Base-by-base conservation (phyloP, 2,797 vertebrate species). In the Chelon labrosus region DNA sequence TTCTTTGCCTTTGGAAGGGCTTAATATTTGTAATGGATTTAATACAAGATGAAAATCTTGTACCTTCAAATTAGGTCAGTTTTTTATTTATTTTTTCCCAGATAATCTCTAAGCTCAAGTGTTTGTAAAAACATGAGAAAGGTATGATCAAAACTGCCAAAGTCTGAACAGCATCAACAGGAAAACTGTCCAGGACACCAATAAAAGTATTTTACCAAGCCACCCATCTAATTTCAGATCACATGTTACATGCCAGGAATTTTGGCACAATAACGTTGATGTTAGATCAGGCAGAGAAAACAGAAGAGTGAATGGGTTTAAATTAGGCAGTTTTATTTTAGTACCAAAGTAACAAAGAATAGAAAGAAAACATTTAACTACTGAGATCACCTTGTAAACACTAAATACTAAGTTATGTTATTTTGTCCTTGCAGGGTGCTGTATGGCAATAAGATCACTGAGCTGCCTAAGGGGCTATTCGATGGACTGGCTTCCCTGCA, bases 371-470 rank as follows among this genome's bases (percentile, higher is more conserved):
- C 31, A 35, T 27, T 27, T 27, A 3, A 27, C 25, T 27, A 35
- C 31, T 35, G 31, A 35, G 31, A 35, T 35, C 31, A 31, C 37
- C 20, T 47, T 22, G 16, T 74, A n/a, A n/a, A n/a, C n/a, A n/a
- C n/a, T n/a, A 62, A 61, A 65, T 63, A 35, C 10, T 70, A 46
- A 63, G 42, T 66, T 1, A 50, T 86, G 55, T 72, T 75, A 70
- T 68, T 85, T 65, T 90, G 86, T 88, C 63, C 91, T 72, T 73
- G 78, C 95, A 99, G 98, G 92, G 98, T 99, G 44, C 94, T 99
- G 50, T 99, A 99, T 56, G 98, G 98, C 85, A 99, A 99, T 95
- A 99, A 99, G 94, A 99, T 99, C 92, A 95, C 97, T 0, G 98
- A 99, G 92, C 95, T 99, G 85, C 96, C 98, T 87, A 99, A 98